phyloP scores from a whole-genome alignment of 2,113 vertebrate species.

The Poeciliopsis retropinna region DNA sequence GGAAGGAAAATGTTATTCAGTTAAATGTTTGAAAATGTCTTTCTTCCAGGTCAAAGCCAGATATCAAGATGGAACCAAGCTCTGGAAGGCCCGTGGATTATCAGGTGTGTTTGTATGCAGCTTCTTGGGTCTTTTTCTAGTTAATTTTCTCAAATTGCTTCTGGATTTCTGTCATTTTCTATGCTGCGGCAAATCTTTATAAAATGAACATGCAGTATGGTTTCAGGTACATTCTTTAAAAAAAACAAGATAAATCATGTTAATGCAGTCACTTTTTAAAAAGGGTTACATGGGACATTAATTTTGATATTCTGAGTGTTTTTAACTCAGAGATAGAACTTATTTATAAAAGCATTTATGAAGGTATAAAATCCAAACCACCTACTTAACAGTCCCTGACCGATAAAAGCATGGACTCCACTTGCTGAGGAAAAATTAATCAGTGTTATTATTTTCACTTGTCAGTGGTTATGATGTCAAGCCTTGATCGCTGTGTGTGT shows the following conservation, averaged over 20 bases:
- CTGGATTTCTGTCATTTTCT: not conserved
- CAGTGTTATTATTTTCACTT: no score
- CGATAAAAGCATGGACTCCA: no score
- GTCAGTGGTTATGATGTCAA: no score
- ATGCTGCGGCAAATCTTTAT: not conserved
- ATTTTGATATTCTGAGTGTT: no score
- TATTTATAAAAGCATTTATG: no score
- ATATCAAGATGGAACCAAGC: conserved; percentile 96
- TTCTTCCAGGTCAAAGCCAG: conserved; percentile 90
- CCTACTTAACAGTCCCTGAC: no score
- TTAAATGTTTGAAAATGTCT: not conserved
- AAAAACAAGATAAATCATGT: not conserved
- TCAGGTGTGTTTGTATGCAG: conserved; percentile 77
- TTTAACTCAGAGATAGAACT: no score
- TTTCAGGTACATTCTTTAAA: not conserved
- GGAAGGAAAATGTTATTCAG: not conserved
- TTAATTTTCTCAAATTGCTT: not conserved
- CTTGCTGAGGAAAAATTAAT: no score
- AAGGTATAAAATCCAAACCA: no score
- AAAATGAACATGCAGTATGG: not conserved
- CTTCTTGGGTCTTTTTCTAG: not conserved
- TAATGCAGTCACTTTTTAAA: not conserved
- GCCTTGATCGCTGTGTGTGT: no score
- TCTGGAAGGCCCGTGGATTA: conserved; percentile 94
- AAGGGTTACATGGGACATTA: not conserved